Conservation (phyloP, 2,888 invertebrate genomes). For the Orthonevra nobilis region DNA sequence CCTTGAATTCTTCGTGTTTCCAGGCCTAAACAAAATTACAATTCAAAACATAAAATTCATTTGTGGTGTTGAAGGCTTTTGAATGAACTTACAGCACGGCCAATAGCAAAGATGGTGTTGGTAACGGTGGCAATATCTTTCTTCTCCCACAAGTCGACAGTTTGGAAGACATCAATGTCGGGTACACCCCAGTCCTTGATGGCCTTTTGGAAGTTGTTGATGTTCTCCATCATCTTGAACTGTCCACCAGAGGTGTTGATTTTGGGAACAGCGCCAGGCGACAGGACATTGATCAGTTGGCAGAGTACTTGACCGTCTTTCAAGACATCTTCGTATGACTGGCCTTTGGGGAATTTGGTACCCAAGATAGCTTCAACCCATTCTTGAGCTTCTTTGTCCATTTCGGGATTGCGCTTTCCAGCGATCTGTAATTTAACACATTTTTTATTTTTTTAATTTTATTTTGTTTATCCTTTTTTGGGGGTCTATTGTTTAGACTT, state of each 20-base stretch:
- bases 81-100: constrained; percentile 85
- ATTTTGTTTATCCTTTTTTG: constrained; percentile 11
- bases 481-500: constrained; percentile 21
- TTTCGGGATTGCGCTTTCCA: constrained; percentile 89
- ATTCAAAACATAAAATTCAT: no score
- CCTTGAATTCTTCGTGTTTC: constrained; percentile 90
- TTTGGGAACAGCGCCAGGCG: constrained; percentile 93
- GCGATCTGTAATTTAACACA: constrained; percentile 84
- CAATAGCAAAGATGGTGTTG: constrained; percentile 91
- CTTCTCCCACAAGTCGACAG: constrained; percentile 97
- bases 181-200: constrained; percentile 93
- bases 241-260: constrained; percentile 97
- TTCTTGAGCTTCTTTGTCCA: constrained; percentile 93
- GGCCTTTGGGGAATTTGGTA: constrained; percentile 91
- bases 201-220: constrained; percentile 94
- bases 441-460: constrained; percentile 9
- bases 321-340: constrained; percentile 92
- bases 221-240: constrained; percentile 99
- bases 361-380: constrained; percentile 95
- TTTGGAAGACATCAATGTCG: constrained; percentile 97
- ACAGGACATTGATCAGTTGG: constrained; percentile 95
- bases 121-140: constrained; percentile 93
- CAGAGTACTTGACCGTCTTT: constrained; percentile 96
- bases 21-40: constrained; percentile 84
- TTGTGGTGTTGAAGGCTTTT: background rate